These are phyloP conservation scores for Grantiella picta DNA, from an alignment of 2,113 vertebrate genomes.

Conservation along the genomic window DNA sequence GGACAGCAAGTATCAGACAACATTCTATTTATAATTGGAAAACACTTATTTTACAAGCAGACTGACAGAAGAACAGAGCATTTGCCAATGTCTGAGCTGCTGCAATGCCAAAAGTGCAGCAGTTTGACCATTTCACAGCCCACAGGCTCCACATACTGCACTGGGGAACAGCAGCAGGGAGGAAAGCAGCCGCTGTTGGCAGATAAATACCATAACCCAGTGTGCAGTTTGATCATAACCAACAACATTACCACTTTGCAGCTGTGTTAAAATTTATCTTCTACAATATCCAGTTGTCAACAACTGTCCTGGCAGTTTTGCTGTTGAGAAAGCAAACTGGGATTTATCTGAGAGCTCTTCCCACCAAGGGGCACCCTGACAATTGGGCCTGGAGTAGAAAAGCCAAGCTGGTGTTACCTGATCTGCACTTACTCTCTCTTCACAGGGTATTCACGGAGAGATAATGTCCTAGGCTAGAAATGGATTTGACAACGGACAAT, in stretches of 20 bases:
- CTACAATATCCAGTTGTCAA: neutral
- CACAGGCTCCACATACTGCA: neutral
- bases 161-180: neutral
- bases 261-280: conserved; percentile 17
- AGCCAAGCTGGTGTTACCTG: neutral
- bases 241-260: neutral
- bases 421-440: neutral
- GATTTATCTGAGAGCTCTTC: neutral
- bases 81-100: neutral
- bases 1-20: neutral
- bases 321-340: neutral
- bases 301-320: neutral
- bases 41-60: neutral
- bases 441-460: neutral
- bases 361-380: neutral
- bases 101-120: neutral
- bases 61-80: neutral
- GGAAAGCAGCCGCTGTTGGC: conserved; percentile 31
- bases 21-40: neutral
- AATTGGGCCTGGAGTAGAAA: neutral
- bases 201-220: conserved; percentile 44
- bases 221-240: neutral
- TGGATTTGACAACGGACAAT: neutral
- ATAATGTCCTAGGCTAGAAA: neutral
- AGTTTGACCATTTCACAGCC: neutral